Base-by-base conservation (phyloP, 1,140 invertebrate genomes). In the Drosophila lowei region DNA sequence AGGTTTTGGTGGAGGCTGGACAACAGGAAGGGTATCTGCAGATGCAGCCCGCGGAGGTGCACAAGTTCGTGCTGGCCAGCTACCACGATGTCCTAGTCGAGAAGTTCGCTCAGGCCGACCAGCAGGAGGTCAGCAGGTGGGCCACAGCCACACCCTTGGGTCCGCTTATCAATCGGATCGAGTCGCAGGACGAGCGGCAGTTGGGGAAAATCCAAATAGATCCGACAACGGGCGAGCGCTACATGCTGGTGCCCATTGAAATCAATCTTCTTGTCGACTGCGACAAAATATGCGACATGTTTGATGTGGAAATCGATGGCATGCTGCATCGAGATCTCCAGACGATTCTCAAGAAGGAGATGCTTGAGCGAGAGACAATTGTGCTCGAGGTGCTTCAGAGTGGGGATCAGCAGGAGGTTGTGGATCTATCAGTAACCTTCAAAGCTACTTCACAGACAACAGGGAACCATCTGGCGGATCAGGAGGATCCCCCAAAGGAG, bases 211-310 rank as follows among this genome's bases (percentile, higher is more conserved):
- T 65, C 3, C 66, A 72, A 11, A 43, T 16, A 0, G 72, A 84
- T 16, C 25, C n/a, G 0, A 3, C 11, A 6, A 85, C 76, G 1
- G 80, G 80, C n/a, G 72, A 85, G 16, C 7, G 46, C 0, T 79
- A 60, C 21, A 84, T 85, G 56, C 8, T 85, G 0, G 4, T 85
- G 44, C 79, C 79, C 4, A 21, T 84, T 0, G 72, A 76, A 9
- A 6, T 84, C 1, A 57, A 85, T 15, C 9, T 76, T 8, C 30
- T 84, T 4, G 15, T 84, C 16, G 18, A 72, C 11, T 42, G 50
- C 8, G 6, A 34, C 0, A 6, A 9, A 9, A 6, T 68, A 11
- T 13, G 34, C 34, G 4, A 38, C 11, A 1, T 38, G 11, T 5
- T 38, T 5, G 34, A 13, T 5, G 11, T 0, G 34, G 11, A 38